Conservation (phyloP, 2,888 invertebrate genomes). For the Acholoe squamosa region DNA sequence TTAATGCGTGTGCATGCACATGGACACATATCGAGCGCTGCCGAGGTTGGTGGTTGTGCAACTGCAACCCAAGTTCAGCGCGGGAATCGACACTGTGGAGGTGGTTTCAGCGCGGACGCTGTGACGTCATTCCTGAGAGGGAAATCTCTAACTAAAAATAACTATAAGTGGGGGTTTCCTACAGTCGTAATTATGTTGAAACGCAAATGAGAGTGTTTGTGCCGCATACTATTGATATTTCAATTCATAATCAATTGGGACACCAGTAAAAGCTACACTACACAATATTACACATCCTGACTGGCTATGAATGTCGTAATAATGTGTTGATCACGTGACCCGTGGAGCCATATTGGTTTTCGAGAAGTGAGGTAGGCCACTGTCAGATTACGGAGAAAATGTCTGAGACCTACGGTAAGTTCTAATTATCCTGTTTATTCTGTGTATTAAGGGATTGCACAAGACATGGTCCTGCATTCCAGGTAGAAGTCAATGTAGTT, state of each 20-base stretch:
- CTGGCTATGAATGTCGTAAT: background rate
- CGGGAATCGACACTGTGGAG: background rate
- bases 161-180: too few relatives aligned
- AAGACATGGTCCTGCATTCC: background rate
- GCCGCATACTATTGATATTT: too few relatives aligned
- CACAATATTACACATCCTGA: too few relatives aligned
- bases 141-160: background rate
- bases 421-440: background rate
- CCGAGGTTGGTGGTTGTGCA: too few relatives aligned
- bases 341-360: conserved; percentile 62
- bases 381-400: conserved; percentile 60
- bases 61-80: background rate
- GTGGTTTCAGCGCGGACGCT: background rate
- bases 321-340: conserved; percentile 61
- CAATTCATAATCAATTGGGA: too few relatives aligned
- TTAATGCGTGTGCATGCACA: too few relatives aligned
- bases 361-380: background rate
- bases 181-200: too few relatives aligned
- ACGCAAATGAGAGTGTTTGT: too few relatives aligned
- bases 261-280: too few relatives aligned
- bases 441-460: background rate
- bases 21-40: too few relatives aligned
- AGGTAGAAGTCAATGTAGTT: too few relatives aligned
- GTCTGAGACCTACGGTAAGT: conserved; percentile 72
- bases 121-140: background rate